Conservation (phyloP, 2,113 vertebrate species). For the Neofelis nebulosa region DNA sequence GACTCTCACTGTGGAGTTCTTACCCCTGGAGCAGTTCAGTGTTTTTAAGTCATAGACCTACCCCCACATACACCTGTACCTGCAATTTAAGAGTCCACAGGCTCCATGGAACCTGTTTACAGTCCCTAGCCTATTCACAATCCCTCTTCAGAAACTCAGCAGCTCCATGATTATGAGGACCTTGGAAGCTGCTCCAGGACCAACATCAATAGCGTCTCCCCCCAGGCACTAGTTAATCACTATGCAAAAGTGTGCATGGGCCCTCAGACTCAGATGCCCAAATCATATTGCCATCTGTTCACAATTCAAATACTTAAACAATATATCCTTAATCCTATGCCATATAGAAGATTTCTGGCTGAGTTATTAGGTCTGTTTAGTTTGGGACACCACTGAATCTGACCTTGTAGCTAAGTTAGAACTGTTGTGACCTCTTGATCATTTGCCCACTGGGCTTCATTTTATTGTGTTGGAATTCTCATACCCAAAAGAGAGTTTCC, state of each 20-base stretch:
- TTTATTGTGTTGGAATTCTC: neutral
- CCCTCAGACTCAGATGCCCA: neutral
- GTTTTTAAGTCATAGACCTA: neutral
- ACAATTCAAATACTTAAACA: neutral
- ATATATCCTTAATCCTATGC: neutral
- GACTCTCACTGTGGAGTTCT: neutral
- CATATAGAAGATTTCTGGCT: neutral
- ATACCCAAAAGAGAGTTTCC: neutral
- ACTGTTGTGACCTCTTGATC: too few species aligned
- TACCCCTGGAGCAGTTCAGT: neutral
- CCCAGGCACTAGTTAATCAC: fast-evolving
- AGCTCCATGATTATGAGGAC: fast-evolving
- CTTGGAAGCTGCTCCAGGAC: neutral
- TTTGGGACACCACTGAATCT: neutral
- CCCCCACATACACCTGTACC: too few species aligned
- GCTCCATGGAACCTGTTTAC: fast-evolving
- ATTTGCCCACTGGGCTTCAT: neutral
- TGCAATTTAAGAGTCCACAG: neutral
- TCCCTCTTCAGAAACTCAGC: neutral
- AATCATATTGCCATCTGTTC: neutral
- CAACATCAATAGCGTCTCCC: fast-evolving
- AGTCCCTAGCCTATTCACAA: too few species aligned
- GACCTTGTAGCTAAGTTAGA: neutral
- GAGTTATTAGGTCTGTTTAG: neutral
- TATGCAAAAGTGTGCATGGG: too few species aligned